phyloP scores from a whole-genome alignment of 2,113 vertebrate species.

The Salvelinus alpinus region DNA sequence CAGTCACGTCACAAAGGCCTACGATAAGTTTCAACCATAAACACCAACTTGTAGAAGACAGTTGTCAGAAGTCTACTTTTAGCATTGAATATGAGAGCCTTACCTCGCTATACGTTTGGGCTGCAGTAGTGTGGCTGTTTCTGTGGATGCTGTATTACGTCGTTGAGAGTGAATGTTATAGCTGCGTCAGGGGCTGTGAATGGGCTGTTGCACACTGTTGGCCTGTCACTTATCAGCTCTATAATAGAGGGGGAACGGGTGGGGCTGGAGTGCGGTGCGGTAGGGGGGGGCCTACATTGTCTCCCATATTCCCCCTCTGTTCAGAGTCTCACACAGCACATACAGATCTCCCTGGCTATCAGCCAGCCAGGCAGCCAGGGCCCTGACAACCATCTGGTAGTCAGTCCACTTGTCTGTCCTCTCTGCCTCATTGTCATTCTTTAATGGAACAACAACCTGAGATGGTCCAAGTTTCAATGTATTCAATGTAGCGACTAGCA shows the following conservation, averaged over 20 bases:
- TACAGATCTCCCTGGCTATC: slow-evolving; percentile 36
- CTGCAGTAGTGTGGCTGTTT: not conserved
- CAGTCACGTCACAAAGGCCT: not conserved
- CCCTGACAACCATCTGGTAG: slow-evolving; percentile 37
- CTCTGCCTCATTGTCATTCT: slow-evolving; percentile 7
- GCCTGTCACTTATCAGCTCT: slow-evolving; percentile 41
- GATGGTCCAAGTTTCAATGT: slow-evolving; percentile 17
- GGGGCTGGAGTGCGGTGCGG: slow-evolving; percentile 16
- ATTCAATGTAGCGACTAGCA: not conserved
- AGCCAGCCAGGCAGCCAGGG: slow-evolving; percentile 18
- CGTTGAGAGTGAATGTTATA: not conserved
- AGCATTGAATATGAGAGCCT: not conserved
- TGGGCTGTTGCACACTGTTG: not conserved
- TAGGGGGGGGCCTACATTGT: slow-evolving; percentile 19
- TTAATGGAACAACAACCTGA: slow-evolving; percentile 47
- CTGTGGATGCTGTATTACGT: not conserved
- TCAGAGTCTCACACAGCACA: slow-evolving; percentile 32
- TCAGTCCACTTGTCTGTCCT: slow-evolving; percentile 8
- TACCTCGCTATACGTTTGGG: slow-evolving; percentile 5
- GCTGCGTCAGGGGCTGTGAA: not conserved
- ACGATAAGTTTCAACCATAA: not conserved
- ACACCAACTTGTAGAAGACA: not conserved
- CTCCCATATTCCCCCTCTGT: slow-evolving; percentile 31
- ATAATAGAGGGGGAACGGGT: slow-evolving; percentile 26
- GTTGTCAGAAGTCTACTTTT: not conserved